Conservation (phyloP, 1,140 invertebrate species). For the Antheraea pernyi region DNA sequence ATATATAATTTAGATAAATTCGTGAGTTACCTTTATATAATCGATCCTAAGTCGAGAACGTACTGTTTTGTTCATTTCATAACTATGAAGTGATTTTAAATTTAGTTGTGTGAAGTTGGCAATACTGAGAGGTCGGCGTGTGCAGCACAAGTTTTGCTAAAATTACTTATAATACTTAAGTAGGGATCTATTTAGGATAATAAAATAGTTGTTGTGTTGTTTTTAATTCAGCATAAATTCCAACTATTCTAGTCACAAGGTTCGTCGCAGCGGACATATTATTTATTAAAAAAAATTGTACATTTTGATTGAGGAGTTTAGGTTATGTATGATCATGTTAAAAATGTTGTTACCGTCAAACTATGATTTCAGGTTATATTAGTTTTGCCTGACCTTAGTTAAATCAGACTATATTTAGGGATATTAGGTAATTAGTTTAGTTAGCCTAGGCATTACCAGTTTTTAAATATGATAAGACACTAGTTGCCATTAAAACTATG, state of each 20-base stretch:
- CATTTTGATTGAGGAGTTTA: constrained; percentile 51
- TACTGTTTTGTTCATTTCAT: not conserved
- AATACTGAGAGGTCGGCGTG: constrained; percentile 23
- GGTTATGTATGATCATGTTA: constrained; percentile 21
- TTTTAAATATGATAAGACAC: too few relatives aligned
- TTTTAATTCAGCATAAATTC: constrained; percentile 44
- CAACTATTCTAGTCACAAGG: constrained; percentile 43
- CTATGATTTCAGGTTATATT: not conserved
- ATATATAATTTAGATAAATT: constrained; percentile 62
- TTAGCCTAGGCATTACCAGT: too few relatives aligned
- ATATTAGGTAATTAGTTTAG: too few relatives aligned
- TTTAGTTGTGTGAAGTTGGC: constrained; percentile 17
- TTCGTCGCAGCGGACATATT: constrained; percentile 21
- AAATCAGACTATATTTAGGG: too few relatives aligned
- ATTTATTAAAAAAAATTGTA: constrained; percentile 33
- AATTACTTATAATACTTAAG: constrained; percentile 34
- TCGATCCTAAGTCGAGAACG: not conserved
- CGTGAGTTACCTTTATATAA: constrained; percentile 22
- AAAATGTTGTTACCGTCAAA: constrained; percentile 1
- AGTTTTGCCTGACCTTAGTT: not conserved
- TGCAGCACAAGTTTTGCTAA: constrained; percentile 70
- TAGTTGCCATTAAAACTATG: too few relatives aligned
- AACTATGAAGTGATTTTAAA: not conserved
- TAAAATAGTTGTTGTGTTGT: constrained; percentile 66
- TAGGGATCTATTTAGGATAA: constrained; percentile 57